Evolutionary conservation across 2,888 invertebrate genomes (phyloP), one percentile per base, ranked within the genome.

Genomic region (Apotomis betuletana): DNA sequence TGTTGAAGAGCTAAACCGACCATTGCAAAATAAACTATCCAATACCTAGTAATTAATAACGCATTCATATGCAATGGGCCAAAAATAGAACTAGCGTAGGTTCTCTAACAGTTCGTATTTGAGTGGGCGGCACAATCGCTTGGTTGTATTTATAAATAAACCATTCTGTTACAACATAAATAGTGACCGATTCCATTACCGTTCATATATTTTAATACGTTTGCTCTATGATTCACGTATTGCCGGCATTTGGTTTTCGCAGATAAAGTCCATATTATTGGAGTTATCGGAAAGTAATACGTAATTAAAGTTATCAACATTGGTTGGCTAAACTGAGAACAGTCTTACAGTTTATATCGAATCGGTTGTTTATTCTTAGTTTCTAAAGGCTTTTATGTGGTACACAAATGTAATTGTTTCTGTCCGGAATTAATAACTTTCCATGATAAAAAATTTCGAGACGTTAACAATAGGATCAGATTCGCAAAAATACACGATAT

Each of bases 101-200:
- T 77, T 80, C 75, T 78, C 76, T 75, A 78, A 76, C 77, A 78
- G 78, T 78, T 69, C 70, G 69, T 57, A 63, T 73, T 77, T 73
- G 76, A 79, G 83, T 84, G 79, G 82, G 81, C 71, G 79, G 76
- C 67, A 83, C 81, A 81, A 84, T 80, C 81, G 81, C 77, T 77
- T 74, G 71, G 71, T 65, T 59, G 75, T 81, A 83, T 85, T 83
- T 80, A 83, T 84, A 83, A 78, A 79, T 69, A 69, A 27, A 52
- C 51, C 57, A 70, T 64, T 57, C 12, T 62, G 49, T 57, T 62
- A 62, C 55, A 62, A 15, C 55, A 69, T 38, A 41, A 51, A 62
- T 27, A 13, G 60, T 36, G 12, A 15, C 69, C 38, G 57, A 55
- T 70, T 49, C 46, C 44, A 54, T 54, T 62, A 55, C 46, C 49